Conservation (phyloP, 2,797 vertebrate species). For the Furcifer pardalis region DNA sequence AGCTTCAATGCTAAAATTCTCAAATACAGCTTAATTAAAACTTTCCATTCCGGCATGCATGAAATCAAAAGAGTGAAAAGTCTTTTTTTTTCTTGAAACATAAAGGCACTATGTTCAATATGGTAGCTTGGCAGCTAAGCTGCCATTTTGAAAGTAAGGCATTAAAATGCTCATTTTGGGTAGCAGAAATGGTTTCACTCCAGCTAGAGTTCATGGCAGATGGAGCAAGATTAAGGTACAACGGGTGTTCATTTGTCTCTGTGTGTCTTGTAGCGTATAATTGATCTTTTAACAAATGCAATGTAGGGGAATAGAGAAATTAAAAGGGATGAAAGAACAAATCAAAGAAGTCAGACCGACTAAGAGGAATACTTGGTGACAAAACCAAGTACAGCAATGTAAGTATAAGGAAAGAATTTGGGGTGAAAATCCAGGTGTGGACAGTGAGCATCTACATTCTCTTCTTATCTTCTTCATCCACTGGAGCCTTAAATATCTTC, state of each 20-base stretch:
- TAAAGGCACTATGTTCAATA: neutral
- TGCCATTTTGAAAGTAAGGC: neutral
- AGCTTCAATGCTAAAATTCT: too few species aligned
- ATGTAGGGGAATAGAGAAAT: too few species aligned
- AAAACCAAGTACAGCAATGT: neutral
- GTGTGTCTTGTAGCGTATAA: too few species aligned
- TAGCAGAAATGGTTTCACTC: neutral
- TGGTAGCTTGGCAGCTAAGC: neutral
- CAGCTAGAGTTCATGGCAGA: neutral
- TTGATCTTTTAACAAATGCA: too few species aligned
- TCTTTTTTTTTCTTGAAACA: too few species aligned
- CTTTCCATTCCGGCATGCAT: too few species aligned
- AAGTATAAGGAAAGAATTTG: conserved; percentile 12
- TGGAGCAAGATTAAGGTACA: neutral
- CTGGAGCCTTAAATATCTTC: neutral
- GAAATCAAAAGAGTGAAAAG: too few species aligned
- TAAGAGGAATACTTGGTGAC: neutral
- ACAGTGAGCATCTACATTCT: conserved; percentile 23
- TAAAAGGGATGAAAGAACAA: neutral
- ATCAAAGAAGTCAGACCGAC: neutral
- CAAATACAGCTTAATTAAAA: too few species aligned
- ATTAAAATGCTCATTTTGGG: neutral
- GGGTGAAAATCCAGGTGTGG: neutral
- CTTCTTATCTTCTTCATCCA: neutral
- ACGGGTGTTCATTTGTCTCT: neutral